Evolutionary conservation across 2,888 invertebrate genomes (phyloP).

Genomic region (Lasioglossum vierecki): DNA sequence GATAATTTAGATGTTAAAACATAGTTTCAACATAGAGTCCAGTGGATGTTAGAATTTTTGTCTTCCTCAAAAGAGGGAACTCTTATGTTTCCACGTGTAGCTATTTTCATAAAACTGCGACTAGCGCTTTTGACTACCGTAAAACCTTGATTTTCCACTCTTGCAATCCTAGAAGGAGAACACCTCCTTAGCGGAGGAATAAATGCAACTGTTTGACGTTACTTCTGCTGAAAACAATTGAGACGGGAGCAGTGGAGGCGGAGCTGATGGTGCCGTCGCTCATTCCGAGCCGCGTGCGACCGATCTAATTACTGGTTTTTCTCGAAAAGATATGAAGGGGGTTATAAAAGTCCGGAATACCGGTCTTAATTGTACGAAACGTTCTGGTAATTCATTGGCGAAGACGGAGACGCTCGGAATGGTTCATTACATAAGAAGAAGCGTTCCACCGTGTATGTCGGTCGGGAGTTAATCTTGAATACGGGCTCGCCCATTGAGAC

Average conservation of each 20-base stretch:
- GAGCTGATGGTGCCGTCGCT: not conserved
- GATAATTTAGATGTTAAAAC: too few relatives aligned
- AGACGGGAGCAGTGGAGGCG: not conserved
- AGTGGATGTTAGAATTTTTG: too few relatives aligned
- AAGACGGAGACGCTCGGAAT: not conserved
- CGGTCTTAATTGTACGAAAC: not conserved
- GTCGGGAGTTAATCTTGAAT: constrained; percentile 5
- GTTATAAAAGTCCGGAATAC: not conserved
- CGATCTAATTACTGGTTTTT: not conserved
- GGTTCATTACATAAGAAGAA: constrained; percentile 4
- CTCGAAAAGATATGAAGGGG: not conserved
- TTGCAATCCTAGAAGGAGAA: too few relatives aligned
- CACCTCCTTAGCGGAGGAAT: too few relatives aligned
- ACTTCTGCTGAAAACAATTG: not conserved
- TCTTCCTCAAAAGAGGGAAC: too few relatives aligned
- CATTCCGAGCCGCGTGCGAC: not conserved
- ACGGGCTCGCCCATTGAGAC: not conserved
- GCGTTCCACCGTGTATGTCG: constrained; percentile 1
- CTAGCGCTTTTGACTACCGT: too few relatives aligned
- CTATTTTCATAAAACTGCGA: too few relatives aligned
- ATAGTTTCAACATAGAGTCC: too few relatives aligned
- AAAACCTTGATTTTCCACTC: too few relatives aligned
- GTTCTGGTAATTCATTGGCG: not conserved
- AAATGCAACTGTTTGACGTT: too few relatives aligned
- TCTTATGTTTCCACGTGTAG: too few relatives aligned